These are phyloP conservation scores for Lasioglossum marginatum DNA, from an alignment of 2,888 invertebrate genomes.

Conservation along the genomic window DNA sequence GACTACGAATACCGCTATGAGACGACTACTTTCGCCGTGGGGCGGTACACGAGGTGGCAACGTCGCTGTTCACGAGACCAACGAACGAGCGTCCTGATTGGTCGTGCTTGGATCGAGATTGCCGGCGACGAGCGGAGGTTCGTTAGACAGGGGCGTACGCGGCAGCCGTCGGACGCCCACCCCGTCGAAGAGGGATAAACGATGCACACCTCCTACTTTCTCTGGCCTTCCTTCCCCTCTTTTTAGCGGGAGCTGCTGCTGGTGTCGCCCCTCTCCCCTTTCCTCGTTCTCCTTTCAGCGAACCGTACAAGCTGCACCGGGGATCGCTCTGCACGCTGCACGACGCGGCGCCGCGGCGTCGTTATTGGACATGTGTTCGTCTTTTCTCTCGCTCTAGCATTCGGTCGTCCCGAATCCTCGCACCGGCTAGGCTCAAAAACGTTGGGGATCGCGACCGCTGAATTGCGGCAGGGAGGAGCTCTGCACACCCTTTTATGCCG, in stretches of 20 bases:
- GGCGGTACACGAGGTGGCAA: slow-evolving; percentile 84
- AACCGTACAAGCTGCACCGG: not conserved
- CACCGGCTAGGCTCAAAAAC: too few relatives aligned
- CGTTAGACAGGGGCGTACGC: slow-evolving; percentile 80
- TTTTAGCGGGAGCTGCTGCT: slow-evolving; percentile 51
- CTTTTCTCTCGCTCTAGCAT: not conserved
- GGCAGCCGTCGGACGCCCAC: slow-evolving; percentile 78
- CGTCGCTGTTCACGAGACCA: slow-evolving; percentile 78
- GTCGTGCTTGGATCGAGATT: slow-evolving; percentile 43
- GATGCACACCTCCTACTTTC: slow-evolving; percentile 73
- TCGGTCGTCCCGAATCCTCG: not conserved
- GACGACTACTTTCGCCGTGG: slow-evolving; percentile 67
- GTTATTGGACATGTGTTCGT: slow-evolving; percentile 14
- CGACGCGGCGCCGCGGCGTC: not conserved
- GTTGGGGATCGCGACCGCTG: not conserved
- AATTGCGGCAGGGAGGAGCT: slow-evolving; percentile 69
- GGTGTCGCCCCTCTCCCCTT: slow-evolving; percentile 9
- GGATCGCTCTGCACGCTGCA: not conserved
- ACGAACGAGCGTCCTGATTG: slow-evolving; percentile 66
- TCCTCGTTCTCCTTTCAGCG: not conserved
- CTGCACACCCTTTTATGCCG: slow-evolving; percentile 58
- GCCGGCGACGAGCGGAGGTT: slow-evolving; percentile 54
- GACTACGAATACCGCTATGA: slow-evolving; percentile 63
- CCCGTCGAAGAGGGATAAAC: slow-evolving; percentile 74
- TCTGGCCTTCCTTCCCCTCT: slow-evolving; percentile 69